Percentiles rank a stretch among this genome's conserved stretches.
Conservation (phyloP, 2,113 vertebrate genomes). For the Sapayoa aenigma region DNA sequence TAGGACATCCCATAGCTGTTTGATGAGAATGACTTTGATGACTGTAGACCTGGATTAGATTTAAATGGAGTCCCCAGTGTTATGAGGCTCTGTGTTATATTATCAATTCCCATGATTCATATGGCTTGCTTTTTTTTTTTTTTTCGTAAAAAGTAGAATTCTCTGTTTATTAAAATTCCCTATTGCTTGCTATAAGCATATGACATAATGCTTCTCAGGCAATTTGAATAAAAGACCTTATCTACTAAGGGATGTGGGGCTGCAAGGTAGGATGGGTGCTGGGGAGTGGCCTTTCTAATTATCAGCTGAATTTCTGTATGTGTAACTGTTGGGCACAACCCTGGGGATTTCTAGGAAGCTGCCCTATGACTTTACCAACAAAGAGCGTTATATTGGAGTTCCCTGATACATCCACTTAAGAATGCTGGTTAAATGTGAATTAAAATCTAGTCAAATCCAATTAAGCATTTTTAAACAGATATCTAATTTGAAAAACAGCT, state of each 20-base stretch:
- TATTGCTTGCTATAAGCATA: slow-evolving; percentile 30
- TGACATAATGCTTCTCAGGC: slow-evolving; percentile 34
- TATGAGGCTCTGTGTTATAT: neutral
- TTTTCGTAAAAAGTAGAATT: slow-evolving; percentile 3
- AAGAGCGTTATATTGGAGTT: neutral
- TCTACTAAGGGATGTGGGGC: neutral
- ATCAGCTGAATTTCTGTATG: neutral
- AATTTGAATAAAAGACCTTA: slow-evolving; percentile 54
- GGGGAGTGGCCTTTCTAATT: neutral
- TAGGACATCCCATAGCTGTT: slow-evolving; percentile 40
- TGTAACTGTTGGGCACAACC: neutral
- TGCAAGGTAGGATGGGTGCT: neutral
- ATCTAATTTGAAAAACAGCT: slow-evolving; percentile 47
- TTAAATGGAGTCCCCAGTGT: slow-evolving; percentile 29
- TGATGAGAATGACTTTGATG: slow-evolving; percentile 63
- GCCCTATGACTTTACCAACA: slow-evolving; percentile 19
- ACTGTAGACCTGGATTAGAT: slow-evolving; percentile 58
- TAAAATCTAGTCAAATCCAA: slow-evolving; percentile 29
- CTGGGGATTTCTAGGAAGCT: slow-evolving; percentile 6
- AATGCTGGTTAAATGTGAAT: slow-evolving; percentile 12
- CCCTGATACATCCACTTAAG: slow-evolving; percentile 2
- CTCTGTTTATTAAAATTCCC: slow-evolving; percentile 37
- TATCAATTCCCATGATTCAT: neutral
- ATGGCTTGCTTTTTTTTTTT: neutral
- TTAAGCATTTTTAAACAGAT: neutral